These are phyloP conservation scores for Lycocerus yunnanus DNA, from an alignment of 2,888 invertebrate genomes.

Conservation along the genomic window DNA sequence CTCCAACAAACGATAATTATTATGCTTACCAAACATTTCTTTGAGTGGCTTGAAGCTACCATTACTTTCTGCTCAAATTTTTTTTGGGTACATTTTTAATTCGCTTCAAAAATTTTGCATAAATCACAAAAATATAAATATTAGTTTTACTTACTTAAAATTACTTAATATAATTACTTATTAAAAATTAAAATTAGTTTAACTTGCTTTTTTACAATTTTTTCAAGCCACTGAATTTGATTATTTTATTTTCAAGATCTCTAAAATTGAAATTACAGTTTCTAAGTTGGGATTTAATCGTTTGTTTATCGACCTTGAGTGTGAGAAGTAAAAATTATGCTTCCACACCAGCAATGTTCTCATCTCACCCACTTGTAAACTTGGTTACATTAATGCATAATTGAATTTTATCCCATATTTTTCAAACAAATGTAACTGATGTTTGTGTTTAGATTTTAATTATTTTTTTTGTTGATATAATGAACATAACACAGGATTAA, in stretches of 20 bases:
- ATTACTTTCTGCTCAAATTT: no score
- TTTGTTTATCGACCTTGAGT: neutral
- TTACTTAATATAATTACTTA: no score
- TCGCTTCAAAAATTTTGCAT: no score
- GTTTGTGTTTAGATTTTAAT: neutral
- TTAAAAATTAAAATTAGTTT: no score
- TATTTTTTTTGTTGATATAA: neutral
- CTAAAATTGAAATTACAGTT: neutral
- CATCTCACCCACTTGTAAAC: neutral
- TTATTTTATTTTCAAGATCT: neutral
- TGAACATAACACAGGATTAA: neutral
- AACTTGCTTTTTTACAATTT: no score
- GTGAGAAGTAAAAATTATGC: neutral
- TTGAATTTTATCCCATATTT: neutral
- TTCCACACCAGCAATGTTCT: neutral
- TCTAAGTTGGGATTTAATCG: neutral
- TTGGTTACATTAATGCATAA: neutral
- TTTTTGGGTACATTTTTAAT: no score
- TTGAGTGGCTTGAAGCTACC: neutral
- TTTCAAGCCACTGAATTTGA: no score
- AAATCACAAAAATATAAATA: no score
- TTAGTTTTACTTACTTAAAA: no score
- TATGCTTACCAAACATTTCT: no score
- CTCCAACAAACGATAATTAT: no score
- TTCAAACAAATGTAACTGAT: neutral